Evolutionary conservation across 2,113 vertebrate species (phyloP), one percentile per base, ranked within the genome.

Genomic region (Saguinus imperator): DNA sequence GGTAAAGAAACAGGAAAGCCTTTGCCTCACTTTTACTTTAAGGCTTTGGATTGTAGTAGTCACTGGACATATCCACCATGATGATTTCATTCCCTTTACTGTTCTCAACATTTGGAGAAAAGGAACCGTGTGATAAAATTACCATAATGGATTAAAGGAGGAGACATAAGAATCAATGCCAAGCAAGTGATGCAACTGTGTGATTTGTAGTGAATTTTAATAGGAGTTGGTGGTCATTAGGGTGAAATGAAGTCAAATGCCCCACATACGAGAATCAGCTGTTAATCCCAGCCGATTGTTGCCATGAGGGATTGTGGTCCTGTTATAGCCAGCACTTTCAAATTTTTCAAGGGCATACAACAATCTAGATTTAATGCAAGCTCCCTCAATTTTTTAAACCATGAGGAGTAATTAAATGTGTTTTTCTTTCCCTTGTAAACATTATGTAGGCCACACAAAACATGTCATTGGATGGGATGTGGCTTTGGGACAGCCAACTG

Each of bases 291-390:
- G 17, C 2, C 50, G 87, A 8, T 75, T 80, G 5, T 66, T 91
- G 35, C 61, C 32, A 35, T 45, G 32, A 93, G 16, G 40, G n/a
- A 64, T 11, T 70, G 5, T 82, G 32, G 35, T 57, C 29, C 35
- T 76, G 20, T 82, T 37, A 58, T 17, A 68, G 4, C n/a, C 13
- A 89, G 20, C 89, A 29, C 13, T 95, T 92, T 9, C 40, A 58
- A 6, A 76, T 70, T 92, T 91, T 77, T 86, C 61, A 82, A 37
- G 5, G 70, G 17, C 8, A 35, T 57, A 13, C 43, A 76, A 29
- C 93, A 87, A 76, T 83, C 12, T 16, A 79, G 61, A 95, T 52
- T 93, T 94, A n/a, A 87, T 66, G 27, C 70, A 23, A 89, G 70
- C 8, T 70, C 11, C 1, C 11, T 94, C 40, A 92, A 14, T 29